A percentile compares a stretch with the other conserved stretches of the same genome.
phyloP scores from a whole-genome alignment of 2,113 vertebrate genomes.

The Australoheros scitulus region DNA sequence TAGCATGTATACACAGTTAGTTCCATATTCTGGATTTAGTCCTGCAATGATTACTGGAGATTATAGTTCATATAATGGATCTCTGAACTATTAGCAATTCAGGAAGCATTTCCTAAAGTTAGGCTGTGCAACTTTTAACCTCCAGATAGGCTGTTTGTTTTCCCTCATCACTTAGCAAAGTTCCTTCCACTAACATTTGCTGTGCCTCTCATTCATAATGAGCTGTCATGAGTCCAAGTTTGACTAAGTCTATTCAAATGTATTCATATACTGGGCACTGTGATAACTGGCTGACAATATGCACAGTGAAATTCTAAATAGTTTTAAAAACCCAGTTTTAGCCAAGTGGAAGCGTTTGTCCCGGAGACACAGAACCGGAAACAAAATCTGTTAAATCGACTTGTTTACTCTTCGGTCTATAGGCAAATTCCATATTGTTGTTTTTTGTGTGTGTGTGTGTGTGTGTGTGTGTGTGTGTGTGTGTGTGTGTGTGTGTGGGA shows the following conservation, averaged over 20 bases:
- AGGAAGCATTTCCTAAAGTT: not conserved
- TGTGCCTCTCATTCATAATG: not conserved
- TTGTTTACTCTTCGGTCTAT: not conserved
- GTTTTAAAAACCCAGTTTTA: not conserved
- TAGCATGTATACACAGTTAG: not conserved
- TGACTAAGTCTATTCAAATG: not conserved
- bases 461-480: too few species aligned
- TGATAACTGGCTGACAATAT: not conserved
- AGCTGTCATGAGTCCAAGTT: not conserved
- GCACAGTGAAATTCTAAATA: not conserved
- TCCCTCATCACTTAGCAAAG: not conserved
- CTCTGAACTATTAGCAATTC: not conserved
- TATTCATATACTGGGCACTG: not conserved
- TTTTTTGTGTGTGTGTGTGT: not conserved
- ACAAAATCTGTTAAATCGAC: not conserved
- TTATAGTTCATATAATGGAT: not conserved
- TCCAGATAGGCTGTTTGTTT: not conserved
- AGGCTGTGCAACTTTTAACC: not conserved
- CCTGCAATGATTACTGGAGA: not conserved
- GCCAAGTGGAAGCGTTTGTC: fast-evolving
- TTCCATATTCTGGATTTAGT: not conserved
- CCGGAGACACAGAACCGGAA: not conserved
- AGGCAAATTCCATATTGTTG: fast-evolving
- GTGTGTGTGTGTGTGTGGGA: too few species aligned
- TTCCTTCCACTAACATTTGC: not conserved